Conservation (phyloP, 2,113 vertebrate species). For the Glaucomys volans region DNA sequence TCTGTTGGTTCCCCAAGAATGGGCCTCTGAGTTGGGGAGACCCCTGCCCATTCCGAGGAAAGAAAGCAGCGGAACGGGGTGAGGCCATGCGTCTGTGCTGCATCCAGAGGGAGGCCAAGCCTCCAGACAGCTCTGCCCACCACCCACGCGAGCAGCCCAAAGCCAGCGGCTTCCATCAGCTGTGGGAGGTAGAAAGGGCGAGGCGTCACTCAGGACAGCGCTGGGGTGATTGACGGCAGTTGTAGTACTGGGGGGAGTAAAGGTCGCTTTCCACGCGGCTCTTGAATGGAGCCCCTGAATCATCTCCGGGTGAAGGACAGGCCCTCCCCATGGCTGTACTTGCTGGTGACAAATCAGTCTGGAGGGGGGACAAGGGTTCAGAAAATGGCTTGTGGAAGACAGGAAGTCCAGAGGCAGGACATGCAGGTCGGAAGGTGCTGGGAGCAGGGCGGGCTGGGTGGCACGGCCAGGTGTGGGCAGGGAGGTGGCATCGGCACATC, state of each 20-base stretch:
- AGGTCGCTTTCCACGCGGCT: neutral
- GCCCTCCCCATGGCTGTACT: neutral
- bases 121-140: neutral
- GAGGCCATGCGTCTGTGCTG: neutral
- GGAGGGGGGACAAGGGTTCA: neutral
- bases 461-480: fast-evolving
- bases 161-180: neutral
- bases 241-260: neutral
- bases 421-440: neutral
- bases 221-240: neutral
- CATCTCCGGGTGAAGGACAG: neutral
- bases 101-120: neutral
- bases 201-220: neutral
- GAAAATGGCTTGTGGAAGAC: neutral
- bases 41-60: neutral
- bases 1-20: neutral
- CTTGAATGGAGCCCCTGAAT: neutral
- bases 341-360: neutral
- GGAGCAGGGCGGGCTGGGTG: neutral
- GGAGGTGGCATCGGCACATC: fast-evolving
- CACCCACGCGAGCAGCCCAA: neutral
- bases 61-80: neutral
- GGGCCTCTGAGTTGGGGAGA: neutral
- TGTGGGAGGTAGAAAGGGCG: neutral
- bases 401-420: neutral